Conservation (phyloP, 2,797 vertebrate genomes). For the Columba guinea region DNA sequence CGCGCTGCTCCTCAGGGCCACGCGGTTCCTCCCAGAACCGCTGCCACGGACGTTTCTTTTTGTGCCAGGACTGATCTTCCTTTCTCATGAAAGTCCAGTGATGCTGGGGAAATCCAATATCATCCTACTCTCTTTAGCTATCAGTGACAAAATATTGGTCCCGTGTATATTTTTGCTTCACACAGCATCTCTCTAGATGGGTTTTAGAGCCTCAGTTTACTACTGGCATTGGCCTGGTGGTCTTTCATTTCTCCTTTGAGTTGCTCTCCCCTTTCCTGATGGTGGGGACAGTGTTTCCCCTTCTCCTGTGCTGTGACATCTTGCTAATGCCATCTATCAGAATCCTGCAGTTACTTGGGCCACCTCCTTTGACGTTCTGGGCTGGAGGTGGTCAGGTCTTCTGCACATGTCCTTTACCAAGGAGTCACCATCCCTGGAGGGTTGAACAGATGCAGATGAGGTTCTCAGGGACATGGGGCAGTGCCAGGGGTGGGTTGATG, state of each 20-base stretch:
- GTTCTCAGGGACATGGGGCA: no score
- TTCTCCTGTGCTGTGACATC: neutral
- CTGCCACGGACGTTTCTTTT: neutral
- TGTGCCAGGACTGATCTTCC: neutral
- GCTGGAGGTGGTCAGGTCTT: neutral
- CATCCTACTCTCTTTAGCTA: neutral
- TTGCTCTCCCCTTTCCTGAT: neutral
- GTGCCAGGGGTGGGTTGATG: no score
- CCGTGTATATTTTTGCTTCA: neutral
- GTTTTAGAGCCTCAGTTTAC: neutral
- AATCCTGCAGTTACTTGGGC: neutral
- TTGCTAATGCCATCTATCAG: accelerated
- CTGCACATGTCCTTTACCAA: accelerated
- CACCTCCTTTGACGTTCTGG: accelerated
- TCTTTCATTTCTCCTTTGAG: neutral
- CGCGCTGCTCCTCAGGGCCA: neutral
- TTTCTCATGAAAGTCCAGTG: neutral
- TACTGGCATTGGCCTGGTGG: neutral
- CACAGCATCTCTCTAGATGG: neutral
- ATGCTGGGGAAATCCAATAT: neutral
- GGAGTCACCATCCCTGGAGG: neutral
- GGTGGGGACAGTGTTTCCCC: neutral
- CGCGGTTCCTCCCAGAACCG: neutral
- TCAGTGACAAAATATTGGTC: neutral
- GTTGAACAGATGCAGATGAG: no score